Base-by-base conservation (phyloP, 2,888 invertebrate genomes). In the Sarcophaga rosellei region DNA sequence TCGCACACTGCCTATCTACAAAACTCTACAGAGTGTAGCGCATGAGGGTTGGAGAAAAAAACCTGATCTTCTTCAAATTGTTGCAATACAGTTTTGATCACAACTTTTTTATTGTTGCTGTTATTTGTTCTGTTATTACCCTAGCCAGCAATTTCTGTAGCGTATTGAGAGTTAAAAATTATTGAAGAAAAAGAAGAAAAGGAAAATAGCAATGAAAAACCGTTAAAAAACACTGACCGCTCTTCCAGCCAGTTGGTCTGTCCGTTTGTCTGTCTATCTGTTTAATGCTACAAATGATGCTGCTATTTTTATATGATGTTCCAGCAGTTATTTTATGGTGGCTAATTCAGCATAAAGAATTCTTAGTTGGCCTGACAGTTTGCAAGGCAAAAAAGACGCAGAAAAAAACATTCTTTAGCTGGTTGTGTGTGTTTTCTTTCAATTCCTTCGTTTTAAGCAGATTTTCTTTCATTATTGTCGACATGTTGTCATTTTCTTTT, bases 381-480 rank as follows among this genome's bases (percentile, higher is more conserved):
- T 72, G 35, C 35, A 35, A 35, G 35, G 2, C 35, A 35, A 35
- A 35, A 35, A 35, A 35, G 25, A 8, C 0, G 35, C 8, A 35
- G 35, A 35, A 35, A 4, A 65, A 74, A 77, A 59, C 69, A 86
- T 77, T 76, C 77, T 78, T 74, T 45, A 15, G 17, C 12, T 17
- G 53, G 65, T 70, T 62, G 45, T 68, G 53, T 61, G 73, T 70
- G 62, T 53, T 72, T 20, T 57, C 35, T 61, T 66, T 85, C 63
- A 66, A 69, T 79, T 81, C 76, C 63, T 77, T 77, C 65, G 44
- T 61, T 59, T 72, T 80, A 85, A 85, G 79, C 78, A 83, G 85
- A 87, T 87, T 88, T 88, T 85, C 85, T 85, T 87, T 79, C 85
- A 87, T 87, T 87, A 84, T 84, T 85, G 85, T 82, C 85, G 88